These are phyloP conservation scores for Corythornis madagascariensis DNA, from an alignment of 2,113 vertebrate genomes.

Conservation along the genomic window DNA sequence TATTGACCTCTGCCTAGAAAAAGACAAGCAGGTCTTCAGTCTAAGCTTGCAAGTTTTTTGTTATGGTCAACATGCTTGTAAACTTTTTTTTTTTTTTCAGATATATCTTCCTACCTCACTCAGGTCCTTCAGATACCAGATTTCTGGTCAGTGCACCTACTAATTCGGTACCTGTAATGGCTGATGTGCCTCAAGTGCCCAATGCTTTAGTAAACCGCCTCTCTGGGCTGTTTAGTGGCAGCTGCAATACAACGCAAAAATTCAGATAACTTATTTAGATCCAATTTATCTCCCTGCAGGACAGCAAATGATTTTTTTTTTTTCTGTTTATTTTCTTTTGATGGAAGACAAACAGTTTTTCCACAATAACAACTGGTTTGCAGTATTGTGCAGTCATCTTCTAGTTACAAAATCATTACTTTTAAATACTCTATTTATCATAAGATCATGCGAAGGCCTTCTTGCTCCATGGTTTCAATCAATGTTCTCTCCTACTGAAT, in stretches of 20 bases:
- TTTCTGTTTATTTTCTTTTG: not conserved
- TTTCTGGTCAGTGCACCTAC: rapidly evolving
- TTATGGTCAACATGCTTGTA: not conserved
- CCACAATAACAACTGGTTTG: not conserved
- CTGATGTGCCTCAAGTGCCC: not conserved
- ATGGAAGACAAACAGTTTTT: not conserved
- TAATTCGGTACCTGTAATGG: not conserved
- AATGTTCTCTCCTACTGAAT: not conserved
- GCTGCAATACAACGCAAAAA: not conserved
- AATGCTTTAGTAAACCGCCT: not conserved
- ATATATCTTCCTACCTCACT: not conserved
- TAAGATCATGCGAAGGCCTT: not conserved
- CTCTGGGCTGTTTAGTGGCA: not conserved
- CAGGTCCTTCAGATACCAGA: not conserved
- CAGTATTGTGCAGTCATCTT: not conserved
- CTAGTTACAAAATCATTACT: not conserved
- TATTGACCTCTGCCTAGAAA: not conserved
- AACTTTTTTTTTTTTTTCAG: not conserved
- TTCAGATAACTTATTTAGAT: not conserved
- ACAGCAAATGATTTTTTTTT: not conserved
- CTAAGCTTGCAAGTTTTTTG: not conserved
- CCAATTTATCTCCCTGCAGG: not conserved
- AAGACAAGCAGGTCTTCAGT: not conserved
- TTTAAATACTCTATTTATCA: not conserved
- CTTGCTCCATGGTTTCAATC: not conserved